Evolutionary conservation across 2,797 vertebrate genomes (phyloP).

Genomic region (Cephalopachus bancanus): DNA sequence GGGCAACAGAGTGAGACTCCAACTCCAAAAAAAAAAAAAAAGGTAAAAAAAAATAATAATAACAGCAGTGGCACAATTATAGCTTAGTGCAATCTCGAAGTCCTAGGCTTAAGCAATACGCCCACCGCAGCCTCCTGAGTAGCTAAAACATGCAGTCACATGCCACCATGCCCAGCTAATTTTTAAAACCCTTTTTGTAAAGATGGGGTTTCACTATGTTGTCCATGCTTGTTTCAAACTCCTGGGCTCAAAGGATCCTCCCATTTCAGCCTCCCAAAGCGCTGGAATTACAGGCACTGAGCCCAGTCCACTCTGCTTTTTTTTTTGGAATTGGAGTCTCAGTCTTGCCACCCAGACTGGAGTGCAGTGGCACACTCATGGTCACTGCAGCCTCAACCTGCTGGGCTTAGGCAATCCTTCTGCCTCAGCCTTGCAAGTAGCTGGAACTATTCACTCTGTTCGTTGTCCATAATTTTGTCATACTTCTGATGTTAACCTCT

Average conservation of each 20-base stretch:
- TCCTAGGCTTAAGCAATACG: not conserved
- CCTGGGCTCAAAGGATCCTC: not conserved
- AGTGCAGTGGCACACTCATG: too few species aligned
- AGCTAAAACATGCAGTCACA: not conserved
- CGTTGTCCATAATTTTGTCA: not conserved
- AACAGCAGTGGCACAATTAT: not conserved
- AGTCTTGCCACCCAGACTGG: too few species aligned
- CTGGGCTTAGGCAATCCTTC: too few species aligned
- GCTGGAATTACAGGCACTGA: not conserved
- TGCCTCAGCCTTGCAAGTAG: too few species aligned
- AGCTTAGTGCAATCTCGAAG: not conserved
- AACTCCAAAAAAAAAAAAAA: too few species aligned
- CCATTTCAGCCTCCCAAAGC: not conserved
- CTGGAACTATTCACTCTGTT: not conserved
- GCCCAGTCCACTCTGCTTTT: not conserved
- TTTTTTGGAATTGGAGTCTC: too few species aligned
- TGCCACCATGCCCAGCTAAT: not conserved
- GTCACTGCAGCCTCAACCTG: too few species aligned
- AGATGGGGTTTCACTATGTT: not conserved
- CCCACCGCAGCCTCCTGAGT: not conserved
- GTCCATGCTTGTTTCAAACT: not conserved
- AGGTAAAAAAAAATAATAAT: too few species aligned
- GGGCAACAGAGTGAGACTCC: too few species aligned
- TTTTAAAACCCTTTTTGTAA: not conserved
- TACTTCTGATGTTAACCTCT: not conserved